Conservation (phyloP, 2,888 invertebrate genomes). For the Lasioglossum figueresi region DNA sequence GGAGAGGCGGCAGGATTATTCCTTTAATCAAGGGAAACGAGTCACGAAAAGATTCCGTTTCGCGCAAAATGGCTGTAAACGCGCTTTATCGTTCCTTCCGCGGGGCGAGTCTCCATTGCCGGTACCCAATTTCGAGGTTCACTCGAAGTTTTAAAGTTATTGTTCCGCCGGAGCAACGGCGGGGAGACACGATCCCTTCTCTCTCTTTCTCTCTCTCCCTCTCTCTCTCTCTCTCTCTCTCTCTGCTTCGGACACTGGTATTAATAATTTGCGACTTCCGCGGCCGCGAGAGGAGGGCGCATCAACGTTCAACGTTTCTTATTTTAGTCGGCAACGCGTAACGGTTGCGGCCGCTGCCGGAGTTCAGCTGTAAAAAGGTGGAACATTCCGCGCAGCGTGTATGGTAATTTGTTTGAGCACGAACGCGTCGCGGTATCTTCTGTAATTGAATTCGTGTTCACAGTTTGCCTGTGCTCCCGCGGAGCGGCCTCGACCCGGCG, state of each 20-base stretch:
- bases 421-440: neutral
- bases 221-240: neutral
- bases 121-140: constrained; percentile 5
- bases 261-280: neutral
- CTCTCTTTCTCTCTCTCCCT: too few species aligned
- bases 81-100: constrained; percentile 26
- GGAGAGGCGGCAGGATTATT: constrained; percentile 31
- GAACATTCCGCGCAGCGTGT: neutral
- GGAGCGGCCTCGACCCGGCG: neutral
- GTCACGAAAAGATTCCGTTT: constrained; percentile 39
- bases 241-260: neutral
- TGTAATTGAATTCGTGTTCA: constrained; percentile 16
- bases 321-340: neutral
- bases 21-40: constrained; percentile 55
- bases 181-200: neutral
- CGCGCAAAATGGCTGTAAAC: constrained; percentile 27
- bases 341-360: neutral
- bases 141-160: neutral
- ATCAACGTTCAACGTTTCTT: neutral
- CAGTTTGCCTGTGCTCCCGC: constrained; percentile 6
- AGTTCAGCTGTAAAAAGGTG: neutral
- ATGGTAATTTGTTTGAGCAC: constrained; percentile 6
- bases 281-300: neutral
- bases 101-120: neutral
- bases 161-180: neutral